Evolutionary conservation across 2,888 invertebrate genomes (phyloP).

Genomic region (Dromius quadrimaculatus): DNA sequence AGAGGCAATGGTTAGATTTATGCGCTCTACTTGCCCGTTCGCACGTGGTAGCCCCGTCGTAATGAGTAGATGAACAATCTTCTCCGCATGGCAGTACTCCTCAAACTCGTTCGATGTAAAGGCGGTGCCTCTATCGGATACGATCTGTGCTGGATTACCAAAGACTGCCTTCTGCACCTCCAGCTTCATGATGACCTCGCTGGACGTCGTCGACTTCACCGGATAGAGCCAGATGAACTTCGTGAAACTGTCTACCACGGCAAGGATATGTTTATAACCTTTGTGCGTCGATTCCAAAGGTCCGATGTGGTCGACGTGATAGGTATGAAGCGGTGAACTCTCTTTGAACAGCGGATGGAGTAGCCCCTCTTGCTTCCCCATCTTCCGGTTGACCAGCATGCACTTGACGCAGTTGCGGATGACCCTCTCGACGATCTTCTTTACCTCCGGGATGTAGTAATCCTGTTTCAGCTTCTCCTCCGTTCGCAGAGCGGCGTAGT

Average conservation of each 20-base stretch:
- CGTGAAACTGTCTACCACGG: constrained; percentile 46
- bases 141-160: constrained; percentile 50
- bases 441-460: constrained; percentile 42
- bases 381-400: constrained; percentile 47
- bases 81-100: constrained; percentile 43
- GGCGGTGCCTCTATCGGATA: constrained; percentile 51
- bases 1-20: constrained; percentile 47
- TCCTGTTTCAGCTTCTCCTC: constrained; percentile 41
- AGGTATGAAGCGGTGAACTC: constrained; percentile 18
- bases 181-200: constrained; percentile 43
- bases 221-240: constrained; percentile 53
- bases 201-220: constrained; percentile 48
- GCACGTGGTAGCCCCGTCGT: constrained; percentile 50
- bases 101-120: too few relatives aligned
- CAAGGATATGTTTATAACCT: constrained; percentile 43
- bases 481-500: not conserved
- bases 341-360: not conserved
- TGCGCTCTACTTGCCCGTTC: constrained; percentile 52
- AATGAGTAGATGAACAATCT: constrained; percentile 42
- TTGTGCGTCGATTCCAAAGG: constrained; percentile 46
- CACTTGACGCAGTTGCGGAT: constrained; percentile 52
- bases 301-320: constrained; percentile 47
- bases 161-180: constrained; percentile 47
- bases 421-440: constrained; percentile 37
- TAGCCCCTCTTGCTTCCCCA: constrained; percentile 28